Conservation (phyloP, 2,888 invertebrate genomes). For the Pammene aurita region DNA sequence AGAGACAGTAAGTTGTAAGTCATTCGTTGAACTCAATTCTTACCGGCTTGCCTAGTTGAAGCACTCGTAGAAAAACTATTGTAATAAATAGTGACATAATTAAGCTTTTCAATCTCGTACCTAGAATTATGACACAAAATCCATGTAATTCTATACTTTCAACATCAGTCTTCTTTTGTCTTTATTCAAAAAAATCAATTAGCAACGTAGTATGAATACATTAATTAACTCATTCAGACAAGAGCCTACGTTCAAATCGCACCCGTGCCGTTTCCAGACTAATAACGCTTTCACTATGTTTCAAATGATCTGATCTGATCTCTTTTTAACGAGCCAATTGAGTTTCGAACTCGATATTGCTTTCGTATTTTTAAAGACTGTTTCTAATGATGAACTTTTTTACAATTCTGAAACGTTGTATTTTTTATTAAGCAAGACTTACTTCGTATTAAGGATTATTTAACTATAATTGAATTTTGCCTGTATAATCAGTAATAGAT, state of each 20-base stretch:
- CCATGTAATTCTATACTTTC: neutral
- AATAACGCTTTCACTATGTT: slow-evolving; percentile 2
- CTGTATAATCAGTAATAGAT: too few relatives aligned
- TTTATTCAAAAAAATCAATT: too few relatives aligned
- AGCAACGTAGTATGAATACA: neutral
- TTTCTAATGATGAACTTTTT: neutral
- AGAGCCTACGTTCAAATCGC: neutral
- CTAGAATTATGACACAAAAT: too few relatives aligned
- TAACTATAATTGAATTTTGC: too few relatives aligned
- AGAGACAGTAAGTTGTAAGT: too few relatives aligned
- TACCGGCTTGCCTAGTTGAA: too few relatives aligned
- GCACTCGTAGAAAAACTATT: too few relatives aligned
- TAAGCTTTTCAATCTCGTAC: too few relatives aligned
- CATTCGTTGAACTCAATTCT: too few relatives aligned
- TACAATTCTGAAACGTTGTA: neutral
- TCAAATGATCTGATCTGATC: slow-evolving; percentile 3
- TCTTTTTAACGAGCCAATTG: slow-evolving; percentile 8
- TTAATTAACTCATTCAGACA: neutral
- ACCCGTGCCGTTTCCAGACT: neutral
- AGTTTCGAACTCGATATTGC: slow-evolving; percentile 5
- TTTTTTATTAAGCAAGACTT: neutral
- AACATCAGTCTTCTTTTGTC: neutral
- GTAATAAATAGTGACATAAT: too few relatives aligned
- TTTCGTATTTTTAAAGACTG: neutral
- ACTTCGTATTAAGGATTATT: too few relatives aligned